Conservation (phyloP, 2,113 vertebrate genomes). For the Psilopsiagon aurifrons region DNA sequence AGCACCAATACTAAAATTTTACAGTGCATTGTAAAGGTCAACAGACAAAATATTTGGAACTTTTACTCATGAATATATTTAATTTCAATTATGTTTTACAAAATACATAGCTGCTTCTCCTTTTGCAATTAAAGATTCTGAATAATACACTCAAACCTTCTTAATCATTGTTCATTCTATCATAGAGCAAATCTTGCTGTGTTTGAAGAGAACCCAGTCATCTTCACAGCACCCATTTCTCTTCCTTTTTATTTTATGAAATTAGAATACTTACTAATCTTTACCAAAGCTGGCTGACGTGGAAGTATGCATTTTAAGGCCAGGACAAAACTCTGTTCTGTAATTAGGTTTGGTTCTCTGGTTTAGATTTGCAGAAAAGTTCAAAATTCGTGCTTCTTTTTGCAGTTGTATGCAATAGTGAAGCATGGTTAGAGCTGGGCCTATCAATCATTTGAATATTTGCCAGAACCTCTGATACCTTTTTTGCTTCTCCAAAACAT, state of each 20-base stretch:
- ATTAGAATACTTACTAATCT: slow-evolving; percentile 45
- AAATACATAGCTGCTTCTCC: slow-evolving; percentile 34
- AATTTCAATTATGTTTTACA: slow-evolving; percentile 57
- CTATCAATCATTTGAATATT: slow-evolving; percentile 1
- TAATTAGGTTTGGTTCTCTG: slow-evolving; percentile 33
- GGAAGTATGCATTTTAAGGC: neutral
- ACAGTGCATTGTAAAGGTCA: neutral
- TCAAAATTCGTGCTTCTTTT: slow-evolving; percentile 2
- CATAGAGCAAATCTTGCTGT: slow-evolving; percentile 66
- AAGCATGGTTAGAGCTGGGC: neutral
- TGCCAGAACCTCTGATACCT: neutral
- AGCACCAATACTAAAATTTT: neutral
- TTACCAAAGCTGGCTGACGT: slow-evolving; percentile 14
- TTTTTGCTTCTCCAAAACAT: neutral
- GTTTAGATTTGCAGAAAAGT: slow-evolving; percentile 14
- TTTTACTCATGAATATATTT: slow-evolving; percentile 67
- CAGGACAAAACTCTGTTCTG: neutral
- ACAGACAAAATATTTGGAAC: slow-evolving; percentile 30
- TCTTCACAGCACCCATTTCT: slow-evolving; percentile 24
- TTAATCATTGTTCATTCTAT: slow-evolving; percentile 67
- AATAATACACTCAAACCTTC: slow-evolving; percentile 53
- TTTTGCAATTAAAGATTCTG: slow-evolving; percentile 64
- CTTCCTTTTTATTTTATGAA: slow-evolving; percentile 16
- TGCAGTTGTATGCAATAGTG: neutral
- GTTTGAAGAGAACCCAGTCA: slow-evolving; percentile 60